A percentile compares a stretch with the other conserved stretches of the same genome.
Conservation (phyloP, 2,888 invertebrate genomes). For the Acanthosepion pharaonis region DNA sequence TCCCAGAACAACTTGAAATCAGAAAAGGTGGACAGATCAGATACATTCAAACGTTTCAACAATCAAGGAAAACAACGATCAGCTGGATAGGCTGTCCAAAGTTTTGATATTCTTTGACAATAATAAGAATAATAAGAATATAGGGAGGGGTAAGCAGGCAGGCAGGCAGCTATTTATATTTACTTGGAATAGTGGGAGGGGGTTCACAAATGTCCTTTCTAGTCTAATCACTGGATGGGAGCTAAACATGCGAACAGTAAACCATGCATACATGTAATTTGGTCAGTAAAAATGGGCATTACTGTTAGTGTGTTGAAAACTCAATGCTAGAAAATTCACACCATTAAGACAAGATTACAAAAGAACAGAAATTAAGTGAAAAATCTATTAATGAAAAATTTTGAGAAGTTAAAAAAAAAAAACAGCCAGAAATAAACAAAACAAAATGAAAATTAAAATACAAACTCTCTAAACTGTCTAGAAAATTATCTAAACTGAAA, state of each 20-base stretch:
- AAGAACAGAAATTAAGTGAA: not conserved
- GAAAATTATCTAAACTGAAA: not conserved
- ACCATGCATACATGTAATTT: constrained; percentile 9
- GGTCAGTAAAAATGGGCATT: not conserved
- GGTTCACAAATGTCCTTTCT: constrained; percentile 14
- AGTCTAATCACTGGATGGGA: not conserved
- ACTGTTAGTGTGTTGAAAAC: not conserved
- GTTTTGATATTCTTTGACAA: not conserved
- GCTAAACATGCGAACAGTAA: constrained; percentile 4
- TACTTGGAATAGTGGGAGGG: not conserved
- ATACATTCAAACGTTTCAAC: constrained; percentile 46
- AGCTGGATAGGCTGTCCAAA: constrained; percentile 8
- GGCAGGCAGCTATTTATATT: constrained; percentile 33
- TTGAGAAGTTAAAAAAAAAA: not conserved
- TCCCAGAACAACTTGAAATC: constrained; percentile 47
- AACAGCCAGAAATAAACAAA: not conserved
- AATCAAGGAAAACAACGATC: constrained; percentile 40
- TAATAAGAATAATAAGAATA: not conserved
- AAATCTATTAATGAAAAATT: not conserved
- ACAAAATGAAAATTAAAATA: not conserved
- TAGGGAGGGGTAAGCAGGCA: not conserved
- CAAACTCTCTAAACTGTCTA: constrained; percentile 13
- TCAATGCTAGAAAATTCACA: not conserved
- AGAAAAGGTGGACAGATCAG: constrained; percentile 45
- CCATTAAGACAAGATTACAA: constrained; percentile 9